Evolutionary conservation across 2,888 invertebrate genomes (phyloP).

Genomic region (Lingula anatina): DNA sequence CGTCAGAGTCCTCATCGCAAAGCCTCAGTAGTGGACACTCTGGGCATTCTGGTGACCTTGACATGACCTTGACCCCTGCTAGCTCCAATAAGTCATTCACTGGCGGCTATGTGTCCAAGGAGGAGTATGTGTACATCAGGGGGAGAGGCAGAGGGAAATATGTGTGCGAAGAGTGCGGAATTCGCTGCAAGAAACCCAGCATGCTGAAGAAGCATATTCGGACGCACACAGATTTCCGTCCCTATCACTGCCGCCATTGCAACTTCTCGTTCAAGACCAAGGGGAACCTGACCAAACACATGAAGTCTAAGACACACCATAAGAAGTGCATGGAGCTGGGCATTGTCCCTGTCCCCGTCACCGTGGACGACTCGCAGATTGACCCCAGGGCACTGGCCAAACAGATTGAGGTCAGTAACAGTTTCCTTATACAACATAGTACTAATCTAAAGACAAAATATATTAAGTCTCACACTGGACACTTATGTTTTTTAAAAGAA

Average conservation of each 20-base stretch:
- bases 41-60: too few species aligned
- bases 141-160: slow-evolving; percentile 92
- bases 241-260: slow-evolving; percentile 90
- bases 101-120: slow-evolving; percentile 91
- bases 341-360: slow-evolving; percentile 68
- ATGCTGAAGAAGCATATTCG: slow-evolving; percentile 97
- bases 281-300: slow-evolving; percentile 92
- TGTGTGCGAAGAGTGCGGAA: slow-evolving; percentile 94
- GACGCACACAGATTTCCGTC: slow-evolving; percentile 91
- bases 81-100: neutral
- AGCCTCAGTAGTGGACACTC: too few species aligned
- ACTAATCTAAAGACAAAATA: too few species aligned
- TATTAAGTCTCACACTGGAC: too few species aligned
- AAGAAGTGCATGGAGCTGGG: slow-evolving; percentile 84
- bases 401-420: slow-evolving; percentile 57
- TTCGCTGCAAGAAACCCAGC: slow-evolving; percentile 95
- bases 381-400: slow-evolving; percentile 58
- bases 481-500: too few species aligned
- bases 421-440: too few species aligned
- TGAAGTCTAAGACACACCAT: slow-evolving; percentile 94
- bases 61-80: too few species aligned
- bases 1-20: too few species aligned
- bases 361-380: slow-evolving; percentile 62
- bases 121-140: slow-evolving; percentile 91
- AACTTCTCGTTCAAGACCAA: slow-evolving; percentile 98